Evolutionary conservation across 2,888 invertebrate genomes (phyloP), one percentile per base, ranked within the genome.

Genomic region (Chrysina gloriosa): DNA sequence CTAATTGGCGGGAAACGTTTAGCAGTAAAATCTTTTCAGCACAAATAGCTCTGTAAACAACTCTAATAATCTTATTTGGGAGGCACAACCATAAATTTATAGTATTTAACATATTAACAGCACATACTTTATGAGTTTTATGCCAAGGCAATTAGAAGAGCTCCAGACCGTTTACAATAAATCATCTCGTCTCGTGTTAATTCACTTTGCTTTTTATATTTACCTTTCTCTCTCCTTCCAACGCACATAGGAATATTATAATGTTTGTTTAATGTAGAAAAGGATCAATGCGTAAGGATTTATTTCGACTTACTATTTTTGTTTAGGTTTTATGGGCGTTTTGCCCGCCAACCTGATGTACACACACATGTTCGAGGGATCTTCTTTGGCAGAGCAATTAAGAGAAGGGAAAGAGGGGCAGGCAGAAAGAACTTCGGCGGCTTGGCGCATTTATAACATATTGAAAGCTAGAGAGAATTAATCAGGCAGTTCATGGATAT

Each of bases 401-500:
- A 23, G 7, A 56, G 21, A n/a, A n/a, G 36, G 23, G 36, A 61
- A 42, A 27, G 25, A 56, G 14, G 29, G 1, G 39, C n/a, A n/a
- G 39, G 6, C 3, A 25, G 25, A 19, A 42, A 29, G 34, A 19
- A 19, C 65, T 65, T 64, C 56, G 56, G 45, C 56, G 65, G 56
- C 36, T 61, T 25, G 42, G 25, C 29, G 42, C 45, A 63, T 47
- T 56, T 63, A 66, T 63, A 63, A 66, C 64, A 63, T 67, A 70
- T 63, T 65, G 70, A 70, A 68, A 65, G 56, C 42, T 63, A 61
- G 58, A 58, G 52, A 42, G 63, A 48, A 70, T 70, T 70, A 68
- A 70, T 70, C 42, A 68, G 52, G 67, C 47, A 54, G 42, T 63
- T 63, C 68, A 68, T 70, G 68, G 70, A 63, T 68, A 70, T 68